A percentile compares a stretch with the other conserved stretches of the same genome.
These are phyloP conservation scores for Ypsolopha scabrella DNA, from an alignment of 2,888 invertebrate species.

Conservation along the genomic window DNA sequence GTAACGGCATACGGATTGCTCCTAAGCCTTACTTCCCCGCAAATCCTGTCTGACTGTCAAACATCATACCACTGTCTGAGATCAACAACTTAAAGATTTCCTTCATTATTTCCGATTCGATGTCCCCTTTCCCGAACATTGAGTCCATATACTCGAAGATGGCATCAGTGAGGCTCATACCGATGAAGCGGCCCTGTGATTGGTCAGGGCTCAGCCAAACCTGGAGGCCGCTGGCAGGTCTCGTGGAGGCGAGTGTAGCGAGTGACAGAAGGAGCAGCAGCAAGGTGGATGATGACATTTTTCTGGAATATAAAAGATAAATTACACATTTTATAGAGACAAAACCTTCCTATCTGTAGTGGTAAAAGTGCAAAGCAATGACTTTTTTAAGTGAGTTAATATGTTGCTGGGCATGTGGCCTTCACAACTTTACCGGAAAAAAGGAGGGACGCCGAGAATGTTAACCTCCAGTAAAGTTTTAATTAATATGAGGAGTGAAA, in stretches of 20 bases:
- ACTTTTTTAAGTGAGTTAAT: no score
- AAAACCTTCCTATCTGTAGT: no score
- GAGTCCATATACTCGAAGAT: conserved; percentile 39
- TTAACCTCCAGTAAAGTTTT: no score
- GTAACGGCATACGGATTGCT: not conserved
- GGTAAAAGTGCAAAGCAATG: no score
- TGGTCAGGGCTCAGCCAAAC: no score
- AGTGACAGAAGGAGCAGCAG: not conserved
- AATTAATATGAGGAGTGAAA: no score
- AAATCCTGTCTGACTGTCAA: conserved; percentile 8
- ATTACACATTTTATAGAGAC: no score
- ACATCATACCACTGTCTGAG: conserved; percentile 20
- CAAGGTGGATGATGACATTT: not conserved
- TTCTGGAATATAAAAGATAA: not conserved
- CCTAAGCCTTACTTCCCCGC: not conserved
- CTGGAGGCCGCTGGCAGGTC: no score
- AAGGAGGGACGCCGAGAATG: no score
- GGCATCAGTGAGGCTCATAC: conserved; percentile 36
- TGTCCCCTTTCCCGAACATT: conserved; percentile 46
- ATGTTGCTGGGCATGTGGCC: no score
- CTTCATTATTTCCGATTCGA: conserved; percentile 40
- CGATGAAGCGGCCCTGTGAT: no score
- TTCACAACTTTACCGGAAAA: no score
- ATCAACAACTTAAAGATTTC: conserved; percentile 39
- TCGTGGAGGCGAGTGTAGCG: not conserved